These are phyloP conservation scores for Lathronympha strigana DNA, from an alignment of 2,888 invertebrate genomes.

Conservation along the genomic window DNA sequence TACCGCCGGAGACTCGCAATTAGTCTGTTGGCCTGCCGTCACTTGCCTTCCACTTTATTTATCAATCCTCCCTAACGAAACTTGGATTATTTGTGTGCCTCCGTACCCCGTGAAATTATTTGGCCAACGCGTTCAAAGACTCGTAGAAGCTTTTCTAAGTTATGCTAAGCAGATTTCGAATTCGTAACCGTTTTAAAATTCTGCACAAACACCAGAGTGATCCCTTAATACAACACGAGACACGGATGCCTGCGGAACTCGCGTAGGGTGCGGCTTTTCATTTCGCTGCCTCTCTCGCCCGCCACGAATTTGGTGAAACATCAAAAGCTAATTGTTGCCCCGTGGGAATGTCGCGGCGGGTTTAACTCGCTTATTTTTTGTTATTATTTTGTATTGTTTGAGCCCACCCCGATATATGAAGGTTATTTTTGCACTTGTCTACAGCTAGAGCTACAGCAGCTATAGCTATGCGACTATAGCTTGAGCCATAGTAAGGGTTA, in stretches of 20 bases:
- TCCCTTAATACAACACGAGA: conserved; percentile 40
- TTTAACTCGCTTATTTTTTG: conserved; percentile 63
- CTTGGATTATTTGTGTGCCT: conserved; percentile 47
- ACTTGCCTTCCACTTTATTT: conserved; percentile 57
- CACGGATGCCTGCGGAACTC: conserved; percentile 36
- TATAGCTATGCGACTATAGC: not conserved
- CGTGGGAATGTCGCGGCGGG: conserved; percentile 69
- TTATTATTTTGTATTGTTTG: conserved; percentile 57
- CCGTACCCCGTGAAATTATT: conserved; percentile 35
- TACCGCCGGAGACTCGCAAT: conserved; percentile 75
- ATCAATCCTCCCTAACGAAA: conserved; percentile 49
- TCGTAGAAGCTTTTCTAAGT: conserved; percentile 38
- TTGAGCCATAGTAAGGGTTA: no score
- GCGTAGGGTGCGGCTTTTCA: conserved; percentile 43
- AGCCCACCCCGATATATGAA: conserved; percentile 50
- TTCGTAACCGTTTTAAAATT: conserved; percentile 42
- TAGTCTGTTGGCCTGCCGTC: conserved; percentile 66
- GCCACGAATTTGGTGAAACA: conserved; percentile 53
- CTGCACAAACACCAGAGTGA: conserved; percentile 40
- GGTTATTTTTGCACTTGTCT: conserved; percentile 40
- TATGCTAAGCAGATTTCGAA: conserved; percentile 39
- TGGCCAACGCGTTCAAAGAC: conserved; percentile 32
- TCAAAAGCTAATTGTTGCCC: conserved; percentile 62
- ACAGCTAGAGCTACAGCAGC: not conserved
- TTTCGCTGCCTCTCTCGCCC: conserved; percentile 40